Evolutionary conservation across 2,888 invertebrate species (phyloP), one percentile per base, ranked within the genome.

Genomic region (Napeogenes sylphis): DNA sequence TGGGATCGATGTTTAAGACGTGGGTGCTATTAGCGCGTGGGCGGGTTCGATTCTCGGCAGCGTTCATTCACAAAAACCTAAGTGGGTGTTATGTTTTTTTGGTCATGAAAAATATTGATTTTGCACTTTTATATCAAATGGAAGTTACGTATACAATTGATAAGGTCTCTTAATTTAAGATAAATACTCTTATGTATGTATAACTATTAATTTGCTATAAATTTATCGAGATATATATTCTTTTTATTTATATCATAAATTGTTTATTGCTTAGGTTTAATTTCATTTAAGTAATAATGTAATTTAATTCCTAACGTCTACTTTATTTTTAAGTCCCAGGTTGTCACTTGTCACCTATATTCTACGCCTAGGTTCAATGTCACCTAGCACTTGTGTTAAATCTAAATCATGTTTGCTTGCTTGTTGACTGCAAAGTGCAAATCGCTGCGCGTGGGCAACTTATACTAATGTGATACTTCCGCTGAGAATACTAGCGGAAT

Each of bases 1-100:
- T 81, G 80, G 78, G 78, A 68, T 68, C 67, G 72, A 77, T 75
- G 79, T 80, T 80, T 65, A 71, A 71, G 47, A 59, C 64, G 85
- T 84, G 79, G 84, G 84, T 71, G 81, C 64, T 73, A 64, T 72
- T 64, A 51, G 8, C 53, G 80, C 71, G 76, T 75, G 75, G 70
- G 72, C 75, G 71, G 78, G 80, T 75, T 78, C 75, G 76, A 75
- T 74, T 78, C 78, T 73, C 74, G 68, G 69, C 62, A 62, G 14
- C 54, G 56, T 65, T 45, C 65, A 68, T 69, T 68, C 64, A 72
- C 65, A 62, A 66, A 47, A 55, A 45, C 57, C 56, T 61, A 45
- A 8, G 30, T 45, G 42, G 45, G 30, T 10, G 30, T 51, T 30
- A 51, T 47, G 47, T 51, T 30, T 21, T 42, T 30, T 51, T 51